Base-by-base conservation (phyloP, 2,888 invertebrate species). In the Ryuthela nishihirai region DNA sequence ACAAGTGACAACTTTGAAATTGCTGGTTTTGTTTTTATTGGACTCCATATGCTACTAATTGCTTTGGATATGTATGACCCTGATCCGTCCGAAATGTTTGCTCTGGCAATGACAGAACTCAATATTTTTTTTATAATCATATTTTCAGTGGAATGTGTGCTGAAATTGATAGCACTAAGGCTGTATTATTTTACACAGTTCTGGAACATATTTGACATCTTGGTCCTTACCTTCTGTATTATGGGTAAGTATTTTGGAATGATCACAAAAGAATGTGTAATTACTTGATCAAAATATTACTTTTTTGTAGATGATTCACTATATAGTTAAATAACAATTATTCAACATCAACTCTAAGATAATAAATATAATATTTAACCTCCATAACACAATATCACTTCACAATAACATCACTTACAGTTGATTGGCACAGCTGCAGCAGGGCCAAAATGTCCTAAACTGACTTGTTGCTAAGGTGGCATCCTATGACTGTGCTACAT, bases 11-110 rank as follows among this genome's bases (percentile, higher is more conserved):
- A 58, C 34, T 58, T 47, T 38, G 58, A 58, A 39, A 58, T 58
- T 20, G 58, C 58, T n/a, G 43, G 52, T 12, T 58, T 58, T 43
- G 58, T 58, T 18, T 58, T 58, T 36, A 58, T 58, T 48, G 58
- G 58, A 6, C 52, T 58, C 17, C 58, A 58, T n/a, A 58, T 58
- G 58, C 21, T 58, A 7, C 43, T 58, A 4, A 58, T 58, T 23
- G 58, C 58, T 20, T 42, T 58, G 34, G 58, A 58, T 32, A 58
- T 58, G 58, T 58, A 58, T 47, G 58, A 58, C 21, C 58, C 58
- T 20, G 47, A 58, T 25, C 58, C 58, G 20, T 58, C 58, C 32
- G 58, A 58, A 40, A 58, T 58, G 58, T 58, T 58, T 47, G 58
- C 58, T 12, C 34, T 58, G 20, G 58, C 58, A 17, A 58, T 58